These are phyloP conservation scores for Latrodectus elegans DNA, from an alignment of 2,888 invertebrate genomes.

Conservation along the genomic window DNA sequence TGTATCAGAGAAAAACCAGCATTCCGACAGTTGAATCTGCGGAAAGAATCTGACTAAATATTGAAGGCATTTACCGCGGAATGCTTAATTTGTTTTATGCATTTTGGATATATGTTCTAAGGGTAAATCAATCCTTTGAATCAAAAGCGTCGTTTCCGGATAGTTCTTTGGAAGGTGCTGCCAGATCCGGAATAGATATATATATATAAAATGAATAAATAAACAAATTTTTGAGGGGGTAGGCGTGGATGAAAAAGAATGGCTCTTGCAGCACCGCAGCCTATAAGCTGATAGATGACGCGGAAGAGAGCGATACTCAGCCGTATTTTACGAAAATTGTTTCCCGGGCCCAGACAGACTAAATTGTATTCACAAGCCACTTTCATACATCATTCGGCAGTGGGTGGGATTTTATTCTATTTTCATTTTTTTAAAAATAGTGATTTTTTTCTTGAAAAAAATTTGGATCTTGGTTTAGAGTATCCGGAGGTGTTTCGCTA, in stretches of 20 bases:
- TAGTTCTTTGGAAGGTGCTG: conserved; percentile 8
- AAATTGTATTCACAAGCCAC: conserved; percentile 57
- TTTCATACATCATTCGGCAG: conserved; percentile 58
- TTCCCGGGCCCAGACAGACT: conserved; percentile 53
- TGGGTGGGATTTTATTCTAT: conserved; percentile 29
- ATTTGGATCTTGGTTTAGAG: conserved; percentile 29
- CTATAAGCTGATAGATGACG: conserved; percentile 63
- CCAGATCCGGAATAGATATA: conserved; percentile 10
- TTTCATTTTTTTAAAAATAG: conserved; percentile 17
- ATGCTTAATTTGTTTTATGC: conserved; percentile 52
- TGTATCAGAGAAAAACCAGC: too few species aligned
- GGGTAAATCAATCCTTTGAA: conserved; percentile 31
- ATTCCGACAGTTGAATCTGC: too few species aligned
- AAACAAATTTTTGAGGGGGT: conserved; percentile 48
- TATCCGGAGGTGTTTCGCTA: conserved; percentile 19
- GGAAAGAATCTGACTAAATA: too few species aligned
- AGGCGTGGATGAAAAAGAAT: conserved; percentile 23
- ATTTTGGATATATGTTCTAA: conserved; percentile 17
- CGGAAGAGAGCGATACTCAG: conserved; percentile 58
- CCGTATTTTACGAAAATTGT: conserved; percentile 67
- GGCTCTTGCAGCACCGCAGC: conserved; percentile 56
- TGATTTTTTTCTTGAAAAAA: background rate
- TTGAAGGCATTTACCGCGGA: too few species aligned
- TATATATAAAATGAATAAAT: conserved; percentile 56
- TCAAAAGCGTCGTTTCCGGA: background rate